Evolutionary conservation across 2,113 vertebrate species (phyloP), one percentile per base, ranked within the genome.

Genomic region (Scomber japonicus): DNA sequence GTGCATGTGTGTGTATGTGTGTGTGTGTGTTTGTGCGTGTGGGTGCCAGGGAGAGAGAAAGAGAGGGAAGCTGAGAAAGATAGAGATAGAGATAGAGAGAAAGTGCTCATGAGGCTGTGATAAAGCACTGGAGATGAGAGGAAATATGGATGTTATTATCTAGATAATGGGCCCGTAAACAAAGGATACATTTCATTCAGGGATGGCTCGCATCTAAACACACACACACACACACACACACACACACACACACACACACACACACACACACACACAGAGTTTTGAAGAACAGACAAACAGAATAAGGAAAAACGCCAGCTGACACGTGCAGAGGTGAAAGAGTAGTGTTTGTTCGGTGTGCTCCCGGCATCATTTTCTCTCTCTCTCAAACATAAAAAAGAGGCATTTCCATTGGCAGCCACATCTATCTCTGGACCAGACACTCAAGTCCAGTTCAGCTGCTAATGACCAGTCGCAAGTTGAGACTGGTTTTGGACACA

Each of bases 111-210:
- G 77, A 87, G 84, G 73, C 80, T 78, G 68, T 82, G 89, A 91
- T 91, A 86, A 91, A 93, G 87, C 81, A 82, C 76, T 56, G 88
- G 66, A 85, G 84, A 89, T 84, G 82, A 80, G 80, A 84, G 76
- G 82, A 90, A 91, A 92, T 89, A 91, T 87, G 86, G 88, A 92
- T 80, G 82, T 89, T 91, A 93, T 94, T 91, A 92, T 89, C 82
- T 82, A 83, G 83, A 91, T 92, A 93, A 93, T 92, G 84, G 87
- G 64, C 62, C 83, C 9, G 83, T 88, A 91, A 92, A 92, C 85
- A 90, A 92, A 88, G 77, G 87, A 92, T 87, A 90, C 81, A 91
- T 89, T 90, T 89, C 81, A 85, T 91, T 90, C 84, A 88, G 21
- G 61, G 81, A 79, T 82, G 87, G 75, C 46, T 89, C 31, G 1